phyloP scores from a whole-genome alignment of 2,113 vertebrate species.

The Paracanthobrama guichenoti region DNA sequence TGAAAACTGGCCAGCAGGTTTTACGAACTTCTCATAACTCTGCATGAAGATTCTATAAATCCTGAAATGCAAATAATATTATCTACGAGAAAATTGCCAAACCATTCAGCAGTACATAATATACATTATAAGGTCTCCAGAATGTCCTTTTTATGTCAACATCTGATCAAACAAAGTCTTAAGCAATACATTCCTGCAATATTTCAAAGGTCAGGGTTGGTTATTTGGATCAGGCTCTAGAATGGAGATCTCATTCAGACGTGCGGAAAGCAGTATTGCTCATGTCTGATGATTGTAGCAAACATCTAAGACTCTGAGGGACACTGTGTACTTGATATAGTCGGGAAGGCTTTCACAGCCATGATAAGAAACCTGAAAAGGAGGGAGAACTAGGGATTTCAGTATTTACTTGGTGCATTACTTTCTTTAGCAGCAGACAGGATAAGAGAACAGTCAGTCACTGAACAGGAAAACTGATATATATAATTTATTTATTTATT shows the following conservation, averaged over 20 bases:
- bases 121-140: neutral
- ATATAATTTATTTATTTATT: no score
- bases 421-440: neutral
- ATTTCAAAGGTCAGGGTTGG: conserved; percentile 38
- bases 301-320: conserved; percentile 1
- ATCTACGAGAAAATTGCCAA: neutral
- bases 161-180: conserved; percentile 39
- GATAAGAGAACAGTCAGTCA: neutral
- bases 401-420: neutral
- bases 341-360: neutral
- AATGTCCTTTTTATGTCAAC: conserved; percentile 21
- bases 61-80: conserved; percentile 5
- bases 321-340: conserved; percentile 1
- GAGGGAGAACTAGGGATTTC: neutral
- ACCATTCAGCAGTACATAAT: neutral
- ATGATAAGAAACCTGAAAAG: neutral
- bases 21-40: neutral
- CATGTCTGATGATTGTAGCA: neutral
- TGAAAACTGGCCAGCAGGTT: neutral
- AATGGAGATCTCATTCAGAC: neutral
- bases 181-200: conserved; percentile 36
- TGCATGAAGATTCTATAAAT: neutral
- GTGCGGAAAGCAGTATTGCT: neutral
- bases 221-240: neutral
- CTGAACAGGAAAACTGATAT: neutral